Conservation (phyloP, 2,113 vertebrate species). For the Osmerus mordax region DNA sequence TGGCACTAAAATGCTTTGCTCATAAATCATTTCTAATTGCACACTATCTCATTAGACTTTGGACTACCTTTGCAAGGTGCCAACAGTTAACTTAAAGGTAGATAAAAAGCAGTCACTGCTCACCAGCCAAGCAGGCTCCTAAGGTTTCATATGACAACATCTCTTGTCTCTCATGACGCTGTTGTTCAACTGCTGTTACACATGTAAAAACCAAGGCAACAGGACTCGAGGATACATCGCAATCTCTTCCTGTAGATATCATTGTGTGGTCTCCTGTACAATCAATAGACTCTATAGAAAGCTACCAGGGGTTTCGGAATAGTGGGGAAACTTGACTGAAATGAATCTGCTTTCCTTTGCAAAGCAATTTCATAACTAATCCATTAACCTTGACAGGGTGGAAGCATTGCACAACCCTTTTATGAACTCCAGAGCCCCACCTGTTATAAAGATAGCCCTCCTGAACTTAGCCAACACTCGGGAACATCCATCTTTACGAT, state of each 20-base stretch:
- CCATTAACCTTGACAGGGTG: slow-evolving; percentile 37
- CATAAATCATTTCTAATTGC: slow-evolving; percentile 63
- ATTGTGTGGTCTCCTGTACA: too few relatives aligned
- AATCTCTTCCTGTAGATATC: too few relatives aligned
- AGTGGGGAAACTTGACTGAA: too few relatives aligned
- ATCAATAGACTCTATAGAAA: too few relatives aligned
- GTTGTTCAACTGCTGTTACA: too few relatives aligned
- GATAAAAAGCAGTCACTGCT: slow-evolving; percentile 40
- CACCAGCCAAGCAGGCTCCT: slow-evolving; percentile 11
- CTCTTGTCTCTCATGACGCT: too few relatives aligned
- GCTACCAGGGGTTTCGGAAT: too few relatives aligned
- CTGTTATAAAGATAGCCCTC: slow-evolving; percentile 70
- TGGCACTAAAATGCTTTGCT: slow-evolving; percentile 50
- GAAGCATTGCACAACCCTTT: slow-evolving; percentile 63
- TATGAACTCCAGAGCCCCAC: slow-evolving; percentile 58
- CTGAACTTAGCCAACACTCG: slow-evolving; percentile 48
- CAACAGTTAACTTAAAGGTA: slow-evolving; percentile 42
- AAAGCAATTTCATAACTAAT: slow-evolving; percentile 8
- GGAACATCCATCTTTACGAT: slow-evolving; percentile 38
- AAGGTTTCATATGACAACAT: too few relatives aligned
- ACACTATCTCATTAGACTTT: slow-evolving; percentile 68
- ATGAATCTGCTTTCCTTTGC: too few relatives aligned
- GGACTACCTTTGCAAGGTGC: slow-evolving; percentile 51
- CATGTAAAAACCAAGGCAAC: too few relatives aligned
- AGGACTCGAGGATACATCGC: too few relatives aligned